A percentile compares a stretch with the other conserved stretches of the same genome.
These are phyloP conservation scores for Bombus turneri DNA, from an alignment of 1,140 invertebrate species.

Conservation along the genomic window DNA sequence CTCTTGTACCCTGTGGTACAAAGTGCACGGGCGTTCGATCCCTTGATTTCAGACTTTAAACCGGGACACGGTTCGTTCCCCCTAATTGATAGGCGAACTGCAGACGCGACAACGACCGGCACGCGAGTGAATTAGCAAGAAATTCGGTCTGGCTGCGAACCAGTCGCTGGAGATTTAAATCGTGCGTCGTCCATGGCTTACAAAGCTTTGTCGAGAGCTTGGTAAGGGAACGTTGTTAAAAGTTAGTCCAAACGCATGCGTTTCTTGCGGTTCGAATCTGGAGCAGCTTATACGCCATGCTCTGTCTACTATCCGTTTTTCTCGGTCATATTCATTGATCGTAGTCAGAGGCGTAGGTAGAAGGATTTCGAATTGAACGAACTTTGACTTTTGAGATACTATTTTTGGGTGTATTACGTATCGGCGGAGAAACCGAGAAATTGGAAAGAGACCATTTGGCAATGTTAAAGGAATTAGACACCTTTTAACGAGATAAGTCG, in stretches of 20 bases:
- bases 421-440: no score
- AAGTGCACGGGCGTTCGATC: constrained; percentile 24
- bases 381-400: background rate
- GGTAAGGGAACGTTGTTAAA: background rate
- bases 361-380: background rate
- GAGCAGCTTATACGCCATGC: background rate
- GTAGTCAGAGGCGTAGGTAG: background rate
- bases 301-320: no score
- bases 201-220: background rate
- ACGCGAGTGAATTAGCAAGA: constrained; percentile 7
- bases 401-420: background rate
- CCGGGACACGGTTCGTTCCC: background rate
- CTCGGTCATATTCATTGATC: background rate
- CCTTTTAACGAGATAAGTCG: background rate
- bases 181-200: background rate
- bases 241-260: background rate
- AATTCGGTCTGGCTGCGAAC: background rate
- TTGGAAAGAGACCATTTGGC: background rate
- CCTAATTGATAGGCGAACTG: constrained; percentile 33
- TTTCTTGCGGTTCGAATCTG: background rate
- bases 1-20: background rate
- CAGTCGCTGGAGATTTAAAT: background rate
- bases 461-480: background rate
- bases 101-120: background rate
- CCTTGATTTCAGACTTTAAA: background rate